These are phyloP conservation scores for Eremophila alpestris DNA, from an alignment of 2,797 vertebrate species.

Conservation along the genomic window DNA sequence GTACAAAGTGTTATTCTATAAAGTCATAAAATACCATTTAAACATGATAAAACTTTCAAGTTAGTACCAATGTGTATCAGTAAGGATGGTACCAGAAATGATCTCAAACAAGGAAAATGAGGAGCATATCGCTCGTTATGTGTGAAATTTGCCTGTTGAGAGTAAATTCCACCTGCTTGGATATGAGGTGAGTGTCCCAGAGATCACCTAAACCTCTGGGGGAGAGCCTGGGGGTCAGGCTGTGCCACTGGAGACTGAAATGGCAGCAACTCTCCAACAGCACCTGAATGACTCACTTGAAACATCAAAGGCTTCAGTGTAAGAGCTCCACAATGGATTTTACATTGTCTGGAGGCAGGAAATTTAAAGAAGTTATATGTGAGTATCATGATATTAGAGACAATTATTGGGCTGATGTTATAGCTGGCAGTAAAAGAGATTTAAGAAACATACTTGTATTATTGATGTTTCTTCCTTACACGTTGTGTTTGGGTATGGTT, in stretches of 20 bases:
- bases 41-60: background rate
- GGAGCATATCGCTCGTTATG: background rate
- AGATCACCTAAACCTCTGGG: background rate
- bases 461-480: background rate
- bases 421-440: slow-evolving; percentile 24
- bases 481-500: background rate
- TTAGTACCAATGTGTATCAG: background rate
- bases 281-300: background rate
- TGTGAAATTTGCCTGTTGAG: background rate
- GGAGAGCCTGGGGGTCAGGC: background rate
- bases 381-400: background rate
- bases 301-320: background rate
- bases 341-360: background rate
- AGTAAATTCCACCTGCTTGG: background rate
- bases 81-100: accelerated
- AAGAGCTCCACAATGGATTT: background rate
- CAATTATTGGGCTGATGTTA: background rate
- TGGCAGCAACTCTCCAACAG: background rate
- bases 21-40: background rate
- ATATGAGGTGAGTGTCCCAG: background rate
- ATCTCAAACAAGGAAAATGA: background rate
- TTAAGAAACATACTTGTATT: background rate
- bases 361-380: background rate
- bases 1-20: background rate
- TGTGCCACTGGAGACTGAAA: background rate